A percentile compares a stretch with the other conserved stretches of the same genome.
Conservation (phyloP, 2,888 invertebrate genomes). For the Coremacera marginata region DNA sequence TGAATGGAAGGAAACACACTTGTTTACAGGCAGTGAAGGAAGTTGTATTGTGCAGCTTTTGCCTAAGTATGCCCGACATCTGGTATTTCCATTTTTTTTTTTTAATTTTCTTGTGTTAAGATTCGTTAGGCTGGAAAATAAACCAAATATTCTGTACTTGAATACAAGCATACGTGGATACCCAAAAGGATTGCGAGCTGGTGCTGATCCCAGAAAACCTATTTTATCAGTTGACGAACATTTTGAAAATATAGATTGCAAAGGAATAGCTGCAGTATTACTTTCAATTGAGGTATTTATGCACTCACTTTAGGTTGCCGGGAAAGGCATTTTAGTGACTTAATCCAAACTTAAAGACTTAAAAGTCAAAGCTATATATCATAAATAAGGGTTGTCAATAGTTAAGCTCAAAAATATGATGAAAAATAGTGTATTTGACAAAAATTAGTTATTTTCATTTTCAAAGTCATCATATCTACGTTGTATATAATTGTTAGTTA, state of each 20-base stretch:
- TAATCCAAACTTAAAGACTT: no score
- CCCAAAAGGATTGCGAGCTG: constrained; percentile 86
- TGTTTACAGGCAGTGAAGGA: constrained; percentile 87
- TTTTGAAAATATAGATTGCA: constrained; percentile 79
- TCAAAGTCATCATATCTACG: no score
- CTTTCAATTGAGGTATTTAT: constrained; percentile 74
- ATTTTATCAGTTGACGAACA: constrained; percentile 80
- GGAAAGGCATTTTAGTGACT: no score
- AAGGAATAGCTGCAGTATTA: constrained; percentile 76
- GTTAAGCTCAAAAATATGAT: no score
- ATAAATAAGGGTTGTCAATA: no score
- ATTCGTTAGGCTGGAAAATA: constrained; percentile 74
- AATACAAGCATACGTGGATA: constrained; percentile 87
- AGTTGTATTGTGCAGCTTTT: constrained; percentile 81
- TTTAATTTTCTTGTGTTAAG: constrained; percentile 57
- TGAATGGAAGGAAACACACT: constrained; percentile 89
- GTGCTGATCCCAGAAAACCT: constrained; percentile 83
- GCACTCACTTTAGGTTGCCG: no score
- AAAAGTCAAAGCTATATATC: no score
- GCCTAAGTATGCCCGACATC: constrained; percentile 73
- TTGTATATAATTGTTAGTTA: no score
- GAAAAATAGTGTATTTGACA: no score
- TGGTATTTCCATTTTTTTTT: not conserved
- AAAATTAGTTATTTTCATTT: no score
- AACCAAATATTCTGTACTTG: constrained; percentile 84